phyloP scores from a whole-genome alignment of 1,140 invertebrate genomes.

The Odontomachus brunneus region DNA sequence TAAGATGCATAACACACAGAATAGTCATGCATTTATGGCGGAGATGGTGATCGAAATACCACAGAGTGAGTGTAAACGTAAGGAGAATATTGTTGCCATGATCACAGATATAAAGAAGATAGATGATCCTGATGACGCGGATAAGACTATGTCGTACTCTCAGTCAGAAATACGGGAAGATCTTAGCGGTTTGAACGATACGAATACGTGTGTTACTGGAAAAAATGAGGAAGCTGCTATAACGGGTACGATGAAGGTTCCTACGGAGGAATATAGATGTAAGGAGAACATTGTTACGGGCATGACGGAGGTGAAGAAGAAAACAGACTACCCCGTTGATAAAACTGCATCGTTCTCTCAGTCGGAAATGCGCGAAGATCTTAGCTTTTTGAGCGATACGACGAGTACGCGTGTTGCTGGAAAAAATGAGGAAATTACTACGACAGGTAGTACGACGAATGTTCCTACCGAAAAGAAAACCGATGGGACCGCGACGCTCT shows the following conservation, averaged over 20 bases:
- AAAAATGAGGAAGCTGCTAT: background rate
- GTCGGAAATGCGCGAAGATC: background rate
- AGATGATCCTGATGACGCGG: background rate
- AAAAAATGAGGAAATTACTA: background rate
- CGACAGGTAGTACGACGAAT: too few relatives aligned
- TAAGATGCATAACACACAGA: constrained; percentile 78
- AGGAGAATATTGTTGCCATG: constrained; percentile 19
- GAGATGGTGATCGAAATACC: constrained; percentile 78
- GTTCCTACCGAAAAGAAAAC: background rate
- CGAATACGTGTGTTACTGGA: too few relatives aligned
- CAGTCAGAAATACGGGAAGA: background rate
- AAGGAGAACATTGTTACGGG: too few relatives aligned
- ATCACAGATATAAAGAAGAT: background rate
- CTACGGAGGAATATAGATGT: too few relatives aligned
- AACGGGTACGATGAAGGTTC: too few relatives aligned
- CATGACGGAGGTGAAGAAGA: too few relatives aligned
- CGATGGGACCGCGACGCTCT: too few relatives aligned
- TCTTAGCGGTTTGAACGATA: background rate
- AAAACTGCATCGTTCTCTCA: background rate
- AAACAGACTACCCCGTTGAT: background rate
- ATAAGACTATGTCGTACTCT: background rate
- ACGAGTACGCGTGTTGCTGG: too few relatives aligned
- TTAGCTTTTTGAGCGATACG: background rate
- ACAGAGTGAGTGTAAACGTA: constrained; percentile 27
- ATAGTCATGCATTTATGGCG: constrained; percentile 70